A percentile compares a stretch with the other conserved stretches of the same genome.
Evolutionary conservation across 1,140 invertebrate species (phyloP).

Genomic region (Cryptotermes secundus): DNA sequence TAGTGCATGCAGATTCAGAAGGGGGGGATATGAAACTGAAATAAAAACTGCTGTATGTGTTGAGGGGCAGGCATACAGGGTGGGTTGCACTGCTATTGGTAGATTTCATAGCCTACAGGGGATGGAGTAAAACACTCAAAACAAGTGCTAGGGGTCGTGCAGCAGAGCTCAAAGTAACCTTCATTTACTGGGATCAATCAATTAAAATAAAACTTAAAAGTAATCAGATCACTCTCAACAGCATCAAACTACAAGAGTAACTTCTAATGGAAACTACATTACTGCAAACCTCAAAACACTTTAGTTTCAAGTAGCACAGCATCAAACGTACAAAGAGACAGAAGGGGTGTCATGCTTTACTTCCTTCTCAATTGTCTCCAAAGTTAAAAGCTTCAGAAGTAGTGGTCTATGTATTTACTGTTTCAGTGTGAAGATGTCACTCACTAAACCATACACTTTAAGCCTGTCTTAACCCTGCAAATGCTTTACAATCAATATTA

Average conservation of each 20-base stretch:
- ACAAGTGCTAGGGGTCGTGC: conserved; percentile 5
- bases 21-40: background rate
- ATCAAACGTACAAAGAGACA: background rate
- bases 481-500: background rate
- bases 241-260: conserved; percentile 26
- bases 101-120: background rate
- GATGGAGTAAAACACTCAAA: conserved; percentile 8
- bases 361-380: background rate
- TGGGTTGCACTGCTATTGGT: conserved; percentile 13
- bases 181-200: background rate
- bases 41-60: background rate
- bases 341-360: background rate
- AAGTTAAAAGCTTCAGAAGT: conserved; percentile 1
- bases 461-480: background rate
- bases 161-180: conserved; percentile 11
- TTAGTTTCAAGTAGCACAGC: conserved; percentile 24
- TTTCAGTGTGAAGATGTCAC: background rate
- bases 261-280: conserved; percentile 24
- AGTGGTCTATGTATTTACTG: background rate
- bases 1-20: background rate
- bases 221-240: conserved; percentile 28
- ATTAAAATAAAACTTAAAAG: conserved; percentile 13
- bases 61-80: background rate
- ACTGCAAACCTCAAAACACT: conserved; percentile 28
- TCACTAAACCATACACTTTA: conserved; percentile 26